Evolutionary conservation across 2,888 invertebrate species (phyloP), one percentile per base, ranked within the genome.

Genomic region (Stegophylla sp.): DNA sequence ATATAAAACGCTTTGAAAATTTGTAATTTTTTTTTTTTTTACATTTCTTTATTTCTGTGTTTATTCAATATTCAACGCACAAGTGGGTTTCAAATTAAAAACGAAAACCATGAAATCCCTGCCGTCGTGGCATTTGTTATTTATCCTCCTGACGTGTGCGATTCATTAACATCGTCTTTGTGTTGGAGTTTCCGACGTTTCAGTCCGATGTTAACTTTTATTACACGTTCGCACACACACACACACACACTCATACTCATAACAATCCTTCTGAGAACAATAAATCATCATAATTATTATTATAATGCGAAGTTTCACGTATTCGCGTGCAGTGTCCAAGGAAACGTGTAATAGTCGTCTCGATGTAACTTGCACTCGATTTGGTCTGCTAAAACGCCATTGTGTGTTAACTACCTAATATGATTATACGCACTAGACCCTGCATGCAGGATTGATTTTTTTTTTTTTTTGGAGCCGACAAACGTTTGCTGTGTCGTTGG

Each of bases 161-260:
- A 63, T 75, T 76, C 64, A 56, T 76, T 53, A 66, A 66, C 41
- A 53, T 75, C 41, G 41, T 75, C 23, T 75, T 76, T 53, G 66
- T 76, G 66, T 76, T 5, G 7, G 53, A 41, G n/a, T 53, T 75
- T 66, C 53, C 43, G 43, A 76, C 53, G n/a, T 76, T 76, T 53
- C 34, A 34, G 75, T 66, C 15, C 26, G 53, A 66, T 66, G 75
- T 66, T 53, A 53, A 76, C 23, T 76, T 53, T 66, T 53, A 76
- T 76, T n/a, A 26, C 43, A 43, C 23, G 26, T 61, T 48, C 28
- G 26, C 2, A 12, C 26, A 43, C n/a, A 41, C 13, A 51, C 34
- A 17, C 17, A 5, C 17, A 26, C n/a, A 66, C 23, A 5, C 5
- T 20, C 20, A 56, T 56, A 10, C 20, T 10, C 7, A 12, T 23